Base-by-base conservation (phyloP, 1,140 invertebrate species). In the Reticulitermes speratus region DNA sequence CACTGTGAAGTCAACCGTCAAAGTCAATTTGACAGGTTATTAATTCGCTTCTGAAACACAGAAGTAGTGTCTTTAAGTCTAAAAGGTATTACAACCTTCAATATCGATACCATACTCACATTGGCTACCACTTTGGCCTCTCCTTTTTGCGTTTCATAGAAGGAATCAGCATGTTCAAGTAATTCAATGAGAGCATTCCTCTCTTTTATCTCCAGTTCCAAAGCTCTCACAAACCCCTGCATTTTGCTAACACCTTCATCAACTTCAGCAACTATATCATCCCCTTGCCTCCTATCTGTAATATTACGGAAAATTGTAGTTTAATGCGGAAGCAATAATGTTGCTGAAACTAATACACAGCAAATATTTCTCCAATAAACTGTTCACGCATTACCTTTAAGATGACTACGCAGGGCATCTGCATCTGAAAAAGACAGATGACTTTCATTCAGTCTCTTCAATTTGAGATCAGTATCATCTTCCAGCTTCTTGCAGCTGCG, bases 121-220 rank as follows among this genome's bases (percentile, higher is more conserved):
- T 97, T 97, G 75, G 95, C 96, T 45, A 98, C 97, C 89, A 98
- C 95, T 93, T 97, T 98, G 6, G 97, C 97, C 93, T 98, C 97
- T 45, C 95, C 95, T 85, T 95, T 93, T 90, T 98, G 97, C 30
- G 95, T 96, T 86, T 97, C 96, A 91, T 98, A 97, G 91, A 97
- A 98, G 85, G 95, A 94, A 89, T 97, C 95, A 32, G 96, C 96
- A 84, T 96, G 95, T 85, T 96, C 95, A 48, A 98, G 89, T 30
- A 96, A 89, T 16, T 95, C 94, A 83, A 98, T 92, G 55, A 98
- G 91, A 44, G 94, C 93, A 84, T 94, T 94, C 87, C 97, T 92
- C 84, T 97, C 95, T 85, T 95, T 94, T n/a, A 98, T 95, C 91
- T 98, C 96, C 75, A 95, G 92, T 88, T 97, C 95, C 44, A 98